A percentile compares a stretch with the other conserved stretches of the same genome.
phyloP scores from a whole-genome alignment of 2,888 invertebrate species.

The Pristionchus mayeri region DNA sequence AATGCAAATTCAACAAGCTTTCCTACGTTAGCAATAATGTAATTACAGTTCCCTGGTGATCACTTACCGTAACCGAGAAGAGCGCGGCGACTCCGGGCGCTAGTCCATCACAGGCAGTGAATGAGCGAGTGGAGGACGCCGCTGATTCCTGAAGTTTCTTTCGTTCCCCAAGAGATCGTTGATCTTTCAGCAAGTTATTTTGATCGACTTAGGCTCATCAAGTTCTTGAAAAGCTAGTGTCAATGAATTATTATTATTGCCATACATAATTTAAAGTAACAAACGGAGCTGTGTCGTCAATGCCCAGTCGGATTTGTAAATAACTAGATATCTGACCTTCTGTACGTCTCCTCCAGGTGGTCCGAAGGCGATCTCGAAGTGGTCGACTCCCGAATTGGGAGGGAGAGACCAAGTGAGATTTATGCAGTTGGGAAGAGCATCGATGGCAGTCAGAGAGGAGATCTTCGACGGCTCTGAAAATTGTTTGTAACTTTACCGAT shows the following conservation, averaged over 20 bases:
- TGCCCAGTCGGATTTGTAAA: too few relatives aligned
- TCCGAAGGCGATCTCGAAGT: constrained; percentile 67
- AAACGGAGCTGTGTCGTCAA: too few relatives aligned
- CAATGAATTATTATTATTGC: too few relatives aligned
- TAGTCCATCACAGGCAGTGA: constrained; percentile 63
- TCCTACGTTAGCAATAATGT: too few relatives aligned
- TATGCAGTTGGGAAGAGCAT: constrained; percentile 68
- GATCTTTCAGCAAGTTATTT: too few relatives aligned
- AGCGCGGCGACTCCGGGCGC: constrained; percentile 66
- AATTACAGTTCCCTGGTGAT: background rate
- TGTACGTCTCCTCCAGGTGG: constrained; percentile 55
- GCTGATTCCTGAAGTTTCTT: constrained; percentile 34
- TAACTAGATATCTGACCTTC: constrained; percentile 57
- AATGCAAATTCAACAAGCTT: too few relatives aligned
- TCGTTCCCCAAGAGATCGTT: background rate
- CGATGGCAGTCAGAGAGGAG: constrained; percentile 61
- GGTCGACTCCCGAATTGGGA: constrained; percentile 63
- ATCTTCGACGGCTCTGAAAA: constrained; percentile 58
- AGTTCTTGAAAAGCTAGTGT: too few relatives aligned
- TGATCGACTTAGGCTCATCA: too few relatives aligned
- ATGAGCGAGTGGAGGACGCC: constrained; percentile 42
- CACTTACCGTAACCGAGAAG: constrained; percentile 61
- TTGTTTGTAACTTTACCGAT: background rate
- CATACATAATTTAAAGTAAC: too few relatives aligned
- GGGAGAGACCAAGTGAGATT: constrained; percentile 67